A percentile compares a stretch with the other conserved stretches of the same genome.
Conservation (phyloP, 2,113 vertebrate genomes). For the Scatophagus argus region DNA sequence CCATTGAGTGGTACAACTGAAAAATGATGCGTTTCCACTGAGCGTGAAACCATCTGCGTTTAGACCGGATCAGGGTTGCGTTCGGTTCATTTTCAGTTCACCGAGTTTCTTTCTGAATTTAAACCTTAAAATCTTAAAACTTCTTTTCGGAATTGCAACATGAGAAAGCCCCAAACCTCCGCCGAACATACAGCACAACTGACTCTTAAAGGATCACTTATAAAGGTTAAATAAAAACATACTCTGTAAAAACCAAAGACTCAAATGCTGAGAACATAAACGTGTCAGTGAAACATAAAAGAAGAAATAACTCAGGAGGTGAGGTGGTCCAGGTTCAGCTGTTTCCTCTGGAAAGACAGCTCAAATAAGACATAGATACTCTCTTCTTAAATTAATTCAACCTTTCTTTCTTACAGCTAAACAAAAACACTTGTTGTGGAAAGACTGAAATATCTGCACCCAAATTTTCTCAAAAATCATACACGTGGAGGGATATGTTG, state of each 20-base stretch:
- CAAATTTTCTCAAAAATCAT: conserved; percentile 8
- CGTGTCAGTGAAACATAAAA: conserved; percentile 33
- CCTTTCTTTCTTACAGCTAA: conserved; percentile 11
- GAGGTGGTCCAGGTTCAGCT: conserved; percentile 37
- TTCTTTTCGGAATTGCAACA: background rate
- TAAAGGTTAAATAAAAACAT: conserved; percentile 56
- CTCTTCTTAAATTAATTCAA: conserved; percentile 43
- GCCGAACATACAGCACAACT: conserved; percentile 22
- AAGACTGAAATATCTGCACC: conserved; percentile 22
- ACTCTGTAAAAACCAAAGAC: conserved; percentile 44
- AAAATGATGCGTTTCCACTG: conserved; percentile 12
- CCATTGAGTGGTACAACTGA: conserved; percentile 60
- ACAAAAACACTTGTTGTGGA: conserved; percentile 3
- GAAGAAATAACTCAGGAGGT: conserved; percentile 15
- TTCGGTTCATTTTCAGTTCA: conserved; percentile 1
- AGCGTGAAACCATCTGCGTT: conserved; percentile 20
- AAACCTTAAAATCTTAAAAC: background rate
- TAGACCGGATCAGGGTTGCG: conserved; percentile 12
- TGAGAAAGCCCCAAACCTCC: background rate
- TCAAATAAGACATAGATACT: conserved; percentile 33
- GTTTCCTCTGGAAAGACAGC: conserved; percentile 32
- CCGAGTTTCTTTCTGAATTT: background rate
- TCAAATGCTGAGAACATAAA: conserved; percentile 30
- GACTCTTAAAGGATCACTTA: conserved; percentile 25
- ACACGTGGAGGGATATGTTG: conserved; percentile 52